Conservation (phyloP, 2,888 invertebrate species). For the Podabrus alpinus region DNA sequence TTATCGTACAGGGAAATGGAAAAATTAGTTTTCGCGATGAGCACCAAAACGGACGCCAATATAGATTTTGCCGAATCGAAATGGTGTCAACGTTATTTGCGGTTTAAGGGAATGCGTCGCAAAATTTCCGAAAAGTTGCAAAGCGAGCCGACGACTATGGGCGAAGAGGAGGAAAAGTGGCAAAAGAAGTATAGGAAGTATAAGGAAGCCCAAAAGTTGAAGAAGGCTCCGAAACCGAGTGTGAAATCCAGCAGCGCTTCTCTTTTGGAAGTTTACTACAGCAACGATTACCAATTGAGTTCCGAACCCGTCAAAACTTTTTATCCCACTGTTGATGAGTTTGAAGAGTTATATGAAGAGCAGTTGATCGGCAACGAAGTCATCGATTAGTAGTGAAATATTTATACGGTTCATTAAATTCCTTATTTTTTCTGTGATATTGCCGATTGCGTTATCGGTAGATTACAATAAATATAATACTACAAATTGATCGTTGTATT, state of each 20-base stretch:
- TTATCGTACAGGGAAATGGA: constrained; percentile 34
- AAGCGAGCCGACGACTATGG: constrained; percentile 7
- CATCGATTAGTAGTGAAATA: neutral
- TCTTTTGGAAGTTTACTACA: constrained; percentile 25
- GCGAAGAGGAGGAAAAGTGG: constrained; percentile 32
- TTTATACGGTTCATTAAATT: too few relatives aligned
- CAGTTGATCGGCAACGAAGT: neutral
- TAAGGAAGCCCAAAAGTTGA: constrained; percentile 12
- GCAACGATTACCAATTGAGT: constrained; percentile 25
- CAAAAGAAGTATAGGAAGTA: constrained; percentile 20
- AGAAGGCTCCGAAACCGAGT: constrained; percentile 9
- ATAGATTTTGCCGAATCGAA: constrained; percentile 31
- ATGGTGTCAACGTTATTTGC: constrained; percentile 32
- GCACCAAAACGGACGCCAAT: constrained; percentile 31
- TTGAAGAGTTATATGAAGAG: neutral
- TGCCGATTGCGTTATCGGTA: too few relatives aligned
- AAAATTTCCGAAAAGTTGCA: constrained; percentile 22
- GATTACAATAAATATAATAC: too few relatives aligned
- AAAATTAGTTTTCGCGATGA: constrained; percentile 44
- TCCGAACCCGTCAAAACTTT: constrained; percentile 26
- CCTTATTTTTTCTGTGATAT: too few relatives aligned
- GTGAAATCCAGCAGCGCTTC: constrained; percentile 1
- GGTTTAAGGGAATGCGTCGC: constrained; percentile 23
- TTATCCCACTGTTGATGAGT: constrained; percentile 1
- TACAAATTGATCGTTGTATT: too few relatives aligned